Base-by-base conservation (phyloP, 92 coral and sea anemone species). In the Paragorgia papillata region DNA sequence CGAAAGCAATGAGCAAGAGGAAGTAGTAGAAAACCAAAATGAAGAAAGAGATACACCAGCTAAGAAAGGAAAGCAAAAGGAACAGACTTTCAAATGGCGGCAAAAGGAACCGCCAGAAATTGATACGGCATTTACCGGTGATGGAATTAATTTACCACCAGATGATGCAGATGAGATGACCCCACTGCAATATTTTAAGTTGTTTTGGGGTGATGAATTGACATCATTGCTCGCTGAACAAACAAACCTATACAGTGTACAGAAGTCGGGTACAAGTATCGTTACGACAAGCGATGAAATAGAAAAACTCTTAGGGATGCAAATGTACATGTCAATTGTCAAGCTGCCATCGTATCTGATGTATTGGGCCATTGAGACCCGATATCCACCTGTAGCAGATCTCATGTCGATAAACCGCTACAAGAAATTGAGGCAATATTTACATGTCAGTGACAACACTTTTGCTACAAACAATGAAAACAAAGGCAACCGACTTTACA, bases 391-490 rank as follows among this genome's bases (percentile, higher is more conserved):
- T 1, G 15, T 79, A 56, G 78, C 78, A 18, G 78, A 80, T 56
- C 40, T 56, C 35, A 80, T 57, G 84, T 27, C 69, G 12, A 13
- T 68, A 1, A 80, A 80, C 46, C 59, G 70, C 20, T 79, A 62
- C 71, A 59, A 77, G 33, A 77, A 77, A 59, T 44, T 77, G 51
- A 48, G 70, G 48, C 74, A 62, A n/a, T 80, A 67, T 68, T 69
- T 80, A 35, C 71, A 80, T 43, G 64, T 64, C 46, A 80, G 66
- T 30, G 70, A 67, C 77, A 56, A 27, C 31, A 35, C 71, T 22
- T 18, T 53, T 33, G 59, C 75, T 13, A 15, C 17, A 19, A 17
- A 25, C 0, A 20, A 48, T 32, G 51, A 64, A n/a, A 48, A 50
- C 29, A 51, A 51, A 63, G 63, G 62, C 61, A 64, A 64, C 60